These are phyloP conservation scores for Paradisaea rubra DNA, from an alignment of 2,113 vertebrate species.

Conservation along the genomic window DNA sequence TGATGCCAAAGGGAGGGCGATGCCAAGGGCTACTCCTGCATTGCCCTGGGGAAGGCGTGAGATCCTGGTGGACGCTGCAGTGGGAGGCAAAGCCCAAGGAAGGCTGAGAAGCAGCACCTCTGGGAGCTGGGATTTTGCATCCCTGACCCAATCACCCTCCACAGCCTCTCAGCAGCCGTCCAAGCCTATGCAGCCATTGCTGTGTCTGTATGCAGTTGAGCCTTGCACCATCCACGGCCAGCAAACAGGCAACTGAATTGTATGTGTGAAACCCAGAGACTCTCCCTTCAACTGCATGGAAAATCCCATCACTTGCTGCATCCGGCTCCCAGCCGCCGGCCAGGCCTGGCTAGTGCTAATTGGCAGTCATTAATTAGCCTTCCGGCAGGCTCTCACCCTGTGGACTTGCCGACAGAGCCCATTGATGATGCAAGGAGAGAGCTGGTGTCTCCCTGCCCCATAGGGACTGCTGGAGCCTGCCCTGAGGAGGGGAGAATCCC, in stretches of 20 bases:
- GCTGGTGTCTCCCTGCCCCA: background rate
- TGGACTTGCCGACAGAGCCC: background rate
- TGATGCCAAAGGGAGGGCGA: rapidly evolving
- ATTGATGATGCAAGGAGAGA: background rate
- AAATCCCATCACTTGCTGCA: background rate
- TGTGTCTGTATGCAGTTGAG: background rate
- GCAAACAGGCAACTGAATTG: background rate
- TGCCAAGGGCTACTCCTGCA: background rate
- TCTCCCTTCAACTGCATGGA: background rate
- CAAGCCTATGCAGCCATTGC: background rate
- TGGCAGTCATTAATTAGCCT: background rate
- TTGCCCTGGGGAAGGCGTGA: background rate
- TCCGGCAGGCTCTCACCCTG: background rate
- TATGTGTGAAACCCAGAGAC: background rate
- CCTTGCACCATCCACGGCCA: background rate
- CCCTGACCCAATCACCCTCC: background rate
- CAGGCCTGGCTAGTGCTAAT: background rate
- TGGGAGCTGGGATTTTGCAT: background rate
- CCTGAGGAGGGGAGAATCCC: background rate
- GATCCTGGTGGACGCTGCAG: rapidly evolving
- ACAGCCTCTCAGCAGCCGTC: background rate
- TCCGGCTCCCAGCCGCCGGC: background rate
- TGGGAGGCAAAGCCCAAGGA: background rate
- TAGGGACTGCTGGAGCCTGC: rapidly evolving
- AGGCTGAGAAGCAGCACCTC: background rate